Conservation (phyloP, 1,140 invertebrate species). For the Drosophila arizonae region DNA sequence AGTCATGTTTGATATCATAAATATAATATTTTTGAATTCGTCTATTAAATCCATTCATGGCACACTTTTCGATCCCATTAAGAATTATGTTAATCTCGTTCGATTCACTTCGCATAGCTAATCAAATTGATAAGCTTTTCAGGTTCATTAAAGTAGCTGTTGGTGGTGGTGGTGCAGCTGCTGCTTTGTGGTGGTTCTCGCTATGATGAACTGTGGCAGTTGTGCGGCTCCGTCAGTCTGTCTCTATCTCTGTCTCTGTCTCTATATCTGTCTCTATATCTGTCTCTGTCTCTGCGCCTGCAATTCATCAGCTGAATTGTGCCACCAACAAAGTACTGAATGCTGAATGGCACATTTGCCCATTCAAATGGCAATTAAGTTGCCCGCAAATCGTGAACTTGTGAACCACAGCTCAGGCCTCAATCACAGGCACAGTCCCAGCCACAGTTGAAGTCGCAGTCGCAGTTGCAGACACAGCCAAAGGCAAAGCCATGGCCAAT, state of each 20-base stretch:
- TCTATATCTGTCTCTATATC: no score
- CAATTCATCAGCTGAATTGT: constrained; percentile 70
- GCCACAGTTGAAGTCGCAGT: constrained; percentile 2
- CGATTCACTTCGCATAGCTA: neutral
- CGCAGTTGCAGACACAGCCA: constrained; percentile 15
- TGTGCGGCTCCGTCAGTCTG: neutral
- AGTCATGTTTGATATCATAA: no score
- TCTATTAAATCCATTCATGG: constrained; percentile 20
- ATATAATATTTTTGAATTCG: no score
- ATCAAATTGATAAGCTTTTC: constrained; percentile 9
- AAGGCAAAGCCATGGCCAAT: constrained; percentile 6
- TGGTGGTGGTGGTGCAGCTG: neutral
- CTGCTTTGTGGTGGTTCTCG: neutral
- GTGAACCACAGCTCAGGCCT: constrained; percentile 53
- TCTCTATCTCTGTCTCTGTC: neutral
- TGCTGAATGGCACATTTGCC: constrained; percentile 38
- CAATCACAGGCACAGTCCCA: constrained; percentile 23
- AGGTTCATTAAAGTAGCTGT: constrained; percentile 1
- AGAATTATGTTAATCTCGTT: constrained; percentile 58
- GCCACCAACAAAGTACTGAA: constrained; percentile 65
- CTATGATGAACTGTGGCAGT: constrained; percentile 56
- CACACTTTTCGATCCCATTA: constrained; percentile 56
- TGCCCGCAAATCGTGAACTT: constrained; percentile 77
- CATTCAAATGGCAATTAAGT: constrained; percentile 82
- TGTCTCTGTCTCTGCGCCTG: neutral